These are phyloP conservation scores for Hyperoplus lanceolatus DNA, from an alignment of 2,797 vertebrate species.

Conservation along the genomic window DNA sequence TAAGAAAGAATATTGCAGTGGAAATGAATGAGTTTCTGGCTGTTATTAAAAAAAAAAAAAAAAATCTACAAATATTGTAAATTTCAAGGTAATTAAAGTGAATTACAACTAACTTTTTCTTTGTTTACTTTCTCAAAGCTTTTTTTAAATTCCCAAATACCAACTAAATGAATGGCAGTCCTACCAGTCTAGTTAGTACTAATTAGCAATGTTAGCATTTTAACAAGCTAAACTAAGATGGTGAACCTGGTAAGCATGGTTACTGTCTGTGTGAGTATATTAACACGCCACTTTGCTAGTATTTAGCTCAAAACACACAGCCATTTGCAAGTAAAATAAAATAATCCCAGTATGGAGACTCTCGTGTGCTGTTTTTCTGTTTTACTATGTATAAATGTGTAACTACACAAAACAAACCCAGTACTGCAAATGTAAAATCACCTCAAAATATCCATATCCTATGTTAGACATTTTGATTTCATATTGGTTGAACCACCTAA, in stretches of 20 bases:
- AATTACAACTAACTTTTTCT: neutral
- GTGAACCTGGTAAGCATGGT: neutral
- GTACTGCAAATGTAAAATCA: neutral
- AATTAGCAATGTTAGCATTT: neutral
- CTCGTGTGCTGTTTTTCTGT: too few relatives aligned
- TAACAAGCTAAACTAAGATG: neutral
- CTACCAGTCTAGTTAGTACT: neutral
- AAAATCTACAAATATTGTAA: neutral
- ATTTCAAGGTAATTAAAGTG: neutral
- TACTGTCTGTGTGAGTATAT: neutral
- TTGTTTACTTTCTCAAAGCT: neutral
- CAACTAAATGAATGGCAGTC: neutral
- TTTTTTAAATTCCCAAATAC: neutral
- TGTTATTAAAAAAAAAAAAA: too few relatives aligned
- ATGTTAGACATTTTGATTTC: slow-evolving; percentile 32
- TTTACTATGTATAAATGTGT: too few relatives aligned
- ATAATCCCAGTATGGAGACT: too few relatives aligned
- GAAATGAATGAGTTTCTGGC: too few relatives aligned
- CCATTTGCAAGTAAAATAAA: too few relatives aligned
- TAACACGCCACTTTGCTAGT: slow-evolving; percentile 1
- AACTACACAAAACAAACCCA: slow-evolving; percentile 4
- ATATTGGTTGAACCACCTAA: slow-evolving; percentile 44
- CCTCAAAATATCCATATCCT: neutral
- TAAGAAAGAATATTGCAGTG: too few relatives aligned
- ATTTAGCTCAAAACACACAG: neutral